Percentiles rank a stretch among this genome's conserved stretches.
Evolutionary conservation across 2,888 invertebrate genomes (phyloP).

Genomic region (Hypolimnas misippus): DNA sequence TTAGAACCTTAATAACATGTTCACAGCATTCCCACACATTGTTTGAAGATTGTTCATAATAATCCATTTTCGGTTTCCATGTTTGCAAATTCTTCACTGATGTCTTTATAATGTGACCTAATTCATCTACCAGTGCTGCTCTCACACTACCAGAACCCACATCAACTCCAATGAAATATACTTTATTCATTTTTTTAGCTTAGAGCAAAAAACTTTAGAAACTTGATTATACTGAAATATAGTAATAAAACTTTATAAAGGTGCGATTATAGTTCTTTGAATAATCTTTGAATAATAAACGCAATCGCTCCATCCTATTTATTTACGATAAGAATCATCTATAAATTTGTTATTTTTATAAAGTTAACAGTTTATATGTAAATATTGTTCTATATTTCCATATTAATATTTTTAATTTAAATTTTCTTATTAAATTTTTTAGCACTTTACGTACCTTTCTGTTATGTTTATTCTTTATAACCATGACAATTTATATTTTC

Average conservation of each 20-base stretch:
- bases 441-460: not conserved
- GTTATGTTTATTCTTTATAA: not conserved
- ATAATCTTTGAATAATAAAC: not conserved
- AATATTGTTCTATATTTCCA: not conserved
- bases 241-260: not conserved
- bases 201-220: not conserved
- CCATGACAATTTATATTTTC: not conserved
- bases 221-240: not conserved
- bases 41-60: slow-evolving; percentile 95
- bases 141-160: slow-evolving; percentile 96
- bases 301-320: not conserved
- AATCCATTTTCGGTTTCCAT: slow-evolving; percentile 90
- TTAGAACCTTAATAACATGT: slow-evolving; percentile 88
- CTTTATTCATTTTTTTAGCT: slow-evolving; percentile 28
- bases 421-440: not conserved
- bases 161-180: slow-evolving; percentile 93
- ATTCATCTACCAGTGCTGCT: slow-evolving; percentile 89
- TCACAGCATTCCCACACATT: slow-evolving; percentile 93
- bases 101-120: slow-evolving; percentile 87
- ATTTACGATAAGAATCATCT: not conserved
- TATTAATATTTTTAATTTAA: too few relatives aligned
- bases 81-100: slow-evolving; percentile 88
- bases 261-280: not conserved
- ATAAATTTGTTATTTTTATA: not conserved
- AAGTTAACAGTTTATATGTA: not conserved